A percentile compares a stretch with the other conserved stretches of the same genome.
Conservation (phyloP, 1,140 invertebrate genomes). For the Lutraria rhynchaena region DNA sequence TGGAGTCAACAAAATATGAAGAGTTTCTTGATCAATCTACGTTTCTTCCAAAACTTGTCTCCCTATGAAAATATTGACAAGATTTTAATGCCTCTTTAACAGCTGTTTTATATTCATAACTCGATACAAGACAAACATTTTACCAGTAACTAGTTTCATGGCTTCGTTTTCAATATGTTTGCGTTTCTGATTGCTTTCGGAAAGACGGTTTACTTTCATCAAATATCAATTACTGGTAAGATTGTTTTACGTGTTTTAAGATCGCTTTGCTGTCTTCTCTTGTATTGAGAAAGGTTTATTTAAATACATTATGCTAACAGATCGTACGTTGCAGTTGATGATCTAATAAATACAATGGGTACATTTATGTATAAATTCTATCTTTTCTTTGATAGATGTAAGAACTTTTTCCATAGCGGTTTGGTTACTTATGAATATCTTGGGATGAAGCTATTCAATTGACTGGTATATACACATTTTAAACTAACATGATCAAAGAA, state of each 20-base stretch:
- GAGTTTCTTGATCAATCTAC: not conserved
- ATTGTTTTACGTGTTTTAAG: slow-evolving; percentile 60
- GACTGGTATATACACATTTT: no score
- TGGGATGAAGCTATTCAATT: no score
- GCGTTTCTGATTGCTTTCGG: slow-evolving; percentile 24
- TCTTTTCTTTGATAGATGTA: no score
- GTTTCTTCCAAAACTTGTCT: slow-evolving; percentile 22
- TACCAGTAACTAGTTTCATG: slow-evolving; percentile 56
- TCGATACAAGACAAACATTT: slow-evolving; percentile 57
- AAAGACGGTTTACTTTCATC: slow-evolving; percentile 49
- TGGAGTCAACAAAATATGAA: not conserved
- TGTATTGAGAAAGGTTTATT: no score
- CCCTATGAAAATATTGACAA: slow-evolving; percentile 47
- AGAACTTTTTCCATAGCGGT: no score
- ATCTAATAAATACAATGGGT: no score
- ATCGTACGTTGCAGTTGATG: no score
- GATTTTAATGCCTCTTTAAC: slow-evolving; percentile 32
- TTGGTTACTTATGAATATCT: no score
- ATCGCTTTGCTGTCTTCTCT: slow-evolving; percentile 12
- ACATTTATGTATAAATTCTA: no score
- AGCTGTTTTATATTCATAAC: slow-evolving; percentile 62
- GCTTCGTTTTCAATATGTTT: slow-evolving; percentile 56
- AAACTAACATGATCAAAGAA: no score
- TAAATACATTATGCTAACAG: no score
- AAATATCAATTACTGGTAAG: slow-evolving; percentile 57